phyloP scores from a whole-genome alignment of 1,140 invertebrate genomes.

The Monomorium pharaonis region DNA sequence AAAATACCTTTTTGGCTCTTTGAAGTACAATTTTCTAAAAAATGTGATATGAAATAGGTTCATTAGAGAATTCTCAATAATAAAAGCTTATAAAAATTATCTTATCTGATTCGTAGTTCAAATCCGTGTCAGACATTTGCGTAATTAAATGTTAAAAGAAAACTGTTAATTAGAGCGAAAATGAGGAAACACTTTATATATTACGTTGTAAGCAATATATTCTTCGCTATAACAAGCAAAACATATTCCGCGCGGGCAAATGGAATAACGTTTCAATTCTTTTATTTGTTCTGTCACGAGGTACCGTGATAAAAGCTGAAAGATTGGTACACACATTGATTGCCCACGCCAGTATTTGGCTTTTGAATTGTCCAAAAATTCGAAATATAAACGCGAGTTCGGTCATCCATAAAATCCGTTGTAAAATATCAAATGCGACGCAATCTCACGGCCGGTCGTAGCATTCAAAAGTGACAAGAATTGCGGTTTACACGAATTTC shows the following conservation, averaged over 20 bases:
- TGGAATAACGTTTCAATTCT: conserved; percentile 19
- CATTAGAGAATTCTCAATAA: no score
- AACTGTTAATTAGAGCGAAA: background rate
- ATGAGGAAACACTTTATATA: background rate
- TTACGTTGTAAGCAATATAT: conserved; percentile 15
- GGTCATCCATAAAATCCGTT: conserved; percentile 33
- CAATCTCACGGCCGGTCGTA: background rate
- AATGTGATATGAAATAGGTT: no score
- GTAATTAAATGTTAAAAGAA: background rate
- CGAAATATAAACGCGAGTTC: conserved; percentile 44
- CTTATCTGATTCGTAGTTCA: no score
- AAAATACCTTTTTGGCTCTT: no score
- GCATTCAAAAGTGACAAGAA: conserved; percentile 47
- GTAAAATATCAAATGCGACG: conserved; percentile 48
- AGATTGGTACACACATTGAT: conserved; percentile 31
- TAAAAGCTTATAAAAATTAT: no score
- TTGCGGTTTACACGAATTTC: conserved; percentile 22
- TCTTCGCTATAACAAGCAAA: conserved; percentile 5
- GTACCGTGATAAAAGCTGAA: conserved; percentile 31
- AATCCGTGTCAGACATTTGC: no score
- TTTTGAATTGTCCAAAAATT: conserved; percentile 43
- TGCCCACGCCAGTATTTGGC: conserved; percentile 35
- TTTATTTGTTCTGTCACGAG: conserved; percentile 36
- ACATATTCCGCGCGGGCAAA: conserved; percentile 22
- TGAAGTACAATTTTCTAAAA: no score